phyloP scores from a whole-genome alignment of 2,797 vertebrate species.

The Melanotaenia trifasciata region DNA sequence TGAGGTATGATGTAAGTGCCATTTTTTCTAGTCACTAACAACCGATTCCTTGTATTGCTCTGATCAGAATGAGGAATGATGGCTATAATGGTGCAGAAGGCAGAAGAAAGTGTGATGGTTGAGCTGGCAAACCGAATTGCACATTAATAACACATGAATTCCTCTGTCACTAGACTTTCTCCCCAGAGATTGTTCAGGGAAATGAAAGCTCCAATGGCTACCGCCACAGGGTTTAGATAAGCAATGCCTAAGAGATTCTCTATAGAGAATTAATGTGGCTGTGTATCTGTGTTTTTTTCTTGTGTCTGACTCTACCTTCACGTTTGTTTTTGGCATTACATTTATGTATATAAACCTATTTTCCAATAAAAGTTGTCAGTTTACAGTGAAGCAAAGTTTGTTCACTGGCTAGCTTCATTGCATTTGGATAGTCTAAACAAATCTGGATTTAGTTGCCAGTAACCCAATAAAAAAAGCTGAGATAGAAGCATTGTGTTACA shows the following conservation, averaged over 20 bases:
- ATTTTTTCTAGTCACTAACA: neutral
- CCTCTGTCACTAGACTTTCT: neutral
- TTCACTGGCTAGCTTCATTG: too few relatives aligned
- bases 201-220: neutral
- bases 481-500: too few relatives aligned
- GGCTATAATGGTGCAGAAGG: neutral
- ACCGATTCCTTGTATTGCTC: neutral
- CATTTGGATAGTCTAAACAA: too few relatives aligned
- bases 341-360: too few relatives aligned
- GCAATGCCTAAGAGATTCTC: neutral
- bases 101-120: neutral
- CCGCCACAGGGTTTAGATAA: neutral
- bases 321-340: too few relatives aligned
- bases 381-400: too few relatives aligned
- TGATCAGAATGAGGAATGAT: neutral
- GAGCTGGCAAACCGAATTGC: constrained; percentile 20
- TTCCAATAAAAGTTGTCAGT: too few relatives aligned
- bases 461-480: too few relatives aligned
- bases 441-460: too few relatives aligned
- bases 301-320: too few relatives aligned
- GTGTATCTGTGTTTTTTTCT: too few relatives aligned
- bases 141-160: constrained; percentile 22
- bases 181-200: constrained; percentile 5
- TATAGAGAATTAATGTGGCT: neutral
- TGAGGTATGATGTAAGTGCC: constrained; percentile 1